Conservation (phyloP, 2,113 vertebrate genomes). For the Lipotes vexillifer region DNA sequence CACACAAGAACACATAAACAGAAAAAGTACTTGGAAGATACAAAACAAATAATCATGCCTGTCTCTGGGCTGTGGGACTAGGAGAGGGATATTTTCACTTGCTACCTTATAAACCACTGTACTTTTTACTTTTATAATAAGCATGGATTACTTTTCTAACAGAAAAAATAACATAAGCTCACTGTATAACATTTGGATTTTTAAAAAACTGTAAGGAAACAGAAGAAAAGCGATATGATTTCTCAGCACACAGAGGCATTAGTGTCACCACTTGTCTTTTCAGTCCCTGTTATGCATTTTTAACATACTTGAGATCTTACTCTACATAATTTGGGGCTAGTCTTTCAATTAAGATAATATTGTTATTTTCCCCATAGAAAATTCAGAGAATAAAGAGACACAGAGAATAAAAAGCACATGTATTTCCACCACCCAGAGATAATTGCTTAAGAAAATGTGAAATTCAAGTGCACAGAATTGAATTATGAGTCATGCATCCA, state of each 20-base stretch:
- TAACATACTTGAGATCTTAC: neutral
- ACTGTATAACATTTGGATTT: neutral
- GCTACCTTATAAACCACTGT: neutral
- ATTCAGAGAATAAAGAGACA: neutral
- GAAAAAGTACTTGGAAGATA: neutral
- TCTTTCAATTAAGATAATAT: neutral
- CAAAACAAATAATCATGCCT: neutral
- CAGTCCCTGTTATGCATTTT: neutral
- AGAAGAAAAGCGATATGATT: neutral
- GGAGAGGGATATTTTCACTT: neutral
- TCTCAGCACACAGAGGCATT: neutral
- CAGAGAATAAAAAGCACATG: slow-evolving; percentile 6
- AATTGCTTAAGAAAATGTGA: neutral
- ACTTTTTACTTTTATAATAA: neutral
- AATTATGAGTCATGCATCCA: neutral
- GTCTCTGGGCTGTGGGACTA: neutral
- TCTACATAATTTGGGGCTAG: neutral
- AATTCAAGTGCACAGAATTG: neutral
- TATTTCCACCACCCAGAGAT: neutral
- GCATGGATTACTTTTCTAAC: neutral
- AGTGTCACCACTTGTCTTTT: neutral
- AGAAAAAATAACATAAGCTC: neutral
- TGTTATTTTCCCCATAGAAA: neutral
- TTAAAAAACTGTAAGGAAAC: neutral
- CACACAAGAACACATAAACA: neutral